Conservation (phyloP, 2,113 vertebrate species). For the Cranoglanis bouderius region DNA sequence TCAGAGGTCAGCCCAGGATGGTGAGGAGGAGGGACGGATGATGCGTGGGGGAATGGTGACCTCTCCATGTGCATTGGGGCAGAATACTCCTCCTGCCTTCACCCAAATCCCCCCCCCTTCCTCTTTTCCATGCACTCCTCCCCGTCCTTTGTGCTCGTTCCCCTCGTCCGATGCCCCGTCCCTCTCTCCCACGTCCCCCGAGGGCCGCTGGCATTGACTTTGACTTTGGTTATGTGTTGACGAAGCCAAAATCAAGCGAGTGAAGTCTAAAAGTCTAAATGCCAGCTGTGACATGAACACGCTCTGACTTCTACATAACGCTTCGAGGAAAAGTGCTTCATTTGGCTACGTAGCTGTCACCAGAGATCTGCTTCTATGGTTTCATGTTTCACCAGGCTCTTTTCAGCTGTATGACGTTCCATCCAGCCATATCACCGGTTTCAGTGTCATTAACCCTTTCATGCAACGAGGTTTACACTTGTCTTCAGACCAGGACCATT, state of each 20-base stretch:
- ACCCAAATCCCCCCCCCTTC: constrained; percentile 64
- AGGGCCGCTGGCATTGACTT: constrained; percentile 76
- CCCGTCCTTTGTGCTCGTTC: constrained; percentile 57
- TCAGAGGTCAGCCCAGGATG: constrained; percentile 75
- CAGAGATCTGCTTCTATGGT: constrained; percentile 43
- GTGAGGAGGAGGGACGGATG: constrained; percentile 49
- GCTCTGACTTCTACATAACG: constrained; percentile 38
- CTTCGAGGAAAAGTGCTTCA: constrained; percentile 47
- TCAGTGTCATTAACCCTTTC: not conserved
- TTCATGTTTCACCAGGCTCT: constrained; percentile 43
- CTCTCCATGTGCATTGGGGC: constrained; percentile 80
- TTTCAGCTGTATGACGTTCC: not conserved
- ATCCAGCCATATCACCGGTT: not conserved
- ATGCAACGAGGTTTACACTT: not conserved
- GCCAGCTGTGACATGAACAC: constrained; percentile 50
- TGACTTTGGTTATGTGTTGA: constrained; percentile 68
- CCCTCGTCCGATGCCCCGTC: constrained; percentile 59
- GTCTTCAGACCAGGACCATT: not conserved
- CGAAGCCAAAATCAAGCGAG: not conserved
- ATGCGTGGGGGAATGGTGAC: constrained; percentile 75
- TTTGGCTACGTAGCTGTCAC: constrained; percentile 60
- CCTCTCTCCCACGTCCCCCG: constrained; percentile 72
- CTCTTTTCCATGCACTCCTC: constrained; percentile 57
- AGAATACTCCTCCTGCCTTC: constrained; percentile 78
- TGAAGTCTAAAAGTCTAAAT: not conserved